Evolutionary conservation across 2,888 invertebrate genomes (phyloP).

Genomic region (Hemaris fuciformis): DNA sequence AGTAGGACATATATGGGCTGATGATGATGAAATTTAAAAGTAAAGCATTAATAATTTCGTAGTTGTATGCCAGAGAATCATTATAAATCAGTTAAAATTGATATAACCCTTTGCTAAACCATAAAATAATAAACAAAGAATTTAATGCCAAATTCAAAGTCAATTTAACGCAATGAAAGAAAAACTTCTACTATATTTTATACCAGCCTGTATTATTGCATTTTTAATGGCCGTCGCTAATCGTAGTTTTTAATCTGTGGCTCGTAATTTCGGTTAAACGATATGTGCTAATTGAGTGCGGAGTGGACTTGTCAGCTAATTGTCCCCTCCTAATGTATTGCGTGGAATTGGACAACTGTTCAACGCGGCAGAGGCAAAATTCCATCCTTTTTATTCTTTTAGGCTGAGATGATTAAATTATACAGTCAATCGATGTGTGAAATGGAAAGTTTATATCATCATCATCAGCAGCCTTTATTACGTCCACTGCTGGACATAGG

Average conservation of each 20-base stretch:
- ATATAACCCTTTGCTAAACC: too few relatives aligned
- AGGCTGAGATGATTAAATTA: not conserved
- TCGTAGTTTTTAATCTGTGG: conserved; percentile 10
- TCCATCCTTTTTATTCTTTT: not conserved
- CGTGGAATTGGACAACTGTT: conserved; percentile 4
- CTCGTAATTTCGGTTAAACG: not conserved
- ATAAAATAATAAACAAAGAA: too few relatives aligned
- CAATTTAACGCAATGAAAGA: too few relatives aligned
- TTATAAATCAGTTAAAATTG: too few relatives aligned
- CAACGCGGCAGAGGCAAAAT: not conserved
- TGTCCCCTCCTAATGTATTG: conserved; percentile 6
- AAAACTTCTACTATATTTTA: not conserved
- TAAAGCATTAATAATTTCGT: too few relatives aligned
- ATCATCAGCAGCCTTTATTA: too few relatives aligned
- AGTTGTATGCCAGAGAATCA: too few relatives aligned
- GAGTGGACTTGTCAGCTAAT: conserved; percentile 7
- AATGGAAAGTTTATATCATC: not conserved
- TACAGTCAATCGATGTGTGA: not conserved
- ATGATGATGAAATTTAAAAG: too few relatives aligned
- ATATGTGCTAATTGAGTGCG: conserved; percentile 17
- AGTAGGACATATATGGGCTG: too few relatives aligned
- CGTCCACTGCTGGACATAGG: too few relatives aligned
- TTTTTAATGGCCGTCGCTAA: not conserved
- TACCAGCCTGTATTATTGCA: not conserved
- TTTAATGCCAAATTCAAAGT: too few relatives aligned